Evolutionary conservation across 2,888 invertebrate genomes (phyloP), one percentile per base, ranked within the genome.

Genomic region (Phorcus lineatus): DNA sequence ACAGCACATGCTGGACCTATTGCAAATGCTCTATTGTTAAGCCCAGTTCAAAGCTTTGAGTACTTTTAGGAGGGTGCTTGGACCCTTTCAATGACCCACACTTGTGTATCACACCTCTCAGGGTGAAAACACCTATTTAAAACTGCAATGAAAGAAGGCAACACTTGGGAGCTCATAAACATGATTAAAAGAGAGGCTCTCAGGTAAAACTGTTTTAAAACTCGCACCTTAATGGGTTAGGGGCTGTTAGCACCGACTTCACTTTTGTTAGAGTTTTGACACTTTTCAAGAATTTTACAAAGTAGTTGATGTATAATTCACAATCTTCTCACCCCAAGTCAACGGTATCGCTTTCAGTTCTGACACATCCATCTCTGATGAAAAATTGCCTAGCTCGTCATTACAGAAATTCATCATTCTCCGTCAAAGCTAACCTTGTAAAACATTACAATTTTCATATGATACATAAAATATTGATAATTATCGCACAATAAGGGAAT

Each of bases 121-220:
- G 40, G 70, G 70, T 70, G 24, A 70, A 70, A 70, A 70, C 70
- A 70, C 70, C 70, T 70, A 70, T 70, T 70, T 70, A 70, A 70
- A 70, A 31, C 70, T 36, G n/a, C 13, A 24, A 17, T 31, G 31
- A 40, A 70, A 70, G 31, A 36, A 40, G 40, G 70, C 11, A 70
- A 19, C 70, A 70, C 70, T 40, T 36, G 11, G 36, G 40, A 19
- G 70, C 24, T 36, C 70, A 70, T 31, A n/a, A 70, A 36, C 36
- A 36, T 70, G 19, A 70, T 31, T 70, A 62, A 22, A 31, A 17
- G 13, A 19, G 36, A 40, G 40, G 7, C 19, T 70, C 70, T 36
- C n/a, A 36, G 70, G 70, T 70, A 36, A 70, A 40, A 40, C 28
- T 36, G 28, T 17, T 36, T 16, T 70, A 19, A 36, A 11, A 36